Base-by-base conservation (phyloP, 35 echinoderm and acorn worm species). In the Diadema setosum region DNA sequence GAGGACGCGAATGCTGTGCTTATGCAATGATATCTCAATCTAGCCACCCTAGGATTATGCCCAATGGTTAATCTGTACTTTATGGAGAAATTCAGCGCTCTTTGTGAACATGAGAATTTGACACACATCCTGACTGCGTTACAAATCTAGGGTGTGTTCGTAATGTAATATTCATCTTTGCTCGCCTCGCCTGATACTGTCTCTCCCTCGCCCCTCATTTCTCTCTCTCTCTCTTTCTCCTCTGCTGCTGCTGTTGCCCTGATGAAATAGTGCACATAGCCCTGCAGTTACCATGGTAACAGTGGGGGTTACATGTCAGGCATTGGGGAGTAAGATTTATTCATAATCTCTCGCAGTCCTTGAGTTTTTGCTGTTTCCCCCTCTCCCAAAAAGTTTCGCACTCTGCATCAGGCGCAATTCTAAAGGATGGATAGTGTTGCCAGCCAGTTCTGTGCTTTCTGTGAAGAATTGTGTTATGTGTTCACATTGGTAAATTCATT, bases 131-230 rank as follows among this genome's bases (percentile, higher is more conserved):
- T 78, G 40, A 26, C 1, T 35, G n/a, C 44, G 40, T 78, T 78
- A 78, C 73, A 78, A 78, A 78, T 78, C 73, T 41, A 78, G 73
- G 73, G 73, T 78, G 73, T 78, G 73, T 78, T 17, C 36, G 73
- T 78, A 78, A 78, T 78, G 73, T 78, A 78, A 78, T 78, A 78
- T 78, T 78, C 73, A 78, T 78, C 73, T 78, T 78, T 33, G 63
- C 30, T 2, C 63, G 30, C 63, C 27, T 33, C 27, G 63, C 37
- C 63, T 67, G n/a, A n/a, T n/a, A n/a, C n/a, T n/a, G n/a, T n/a
- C 48, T 9, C 48, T 52, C 48, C 48, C n/a, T n/a, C n/a, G n/a
- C n/a, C n/a, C n/a, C n/a, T n/a, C n/a, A n/a, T n/a, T n/a, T n/a
- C n/a, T n/a, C 9, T 52, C 9, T 11, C 25, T 41, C 73, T 78